Percentiles rank a stretch among this genome's conserved stretches.
Conservation (phyloP, 2,113 vertebrate species). For the Takifugu flavidus region DNA sequence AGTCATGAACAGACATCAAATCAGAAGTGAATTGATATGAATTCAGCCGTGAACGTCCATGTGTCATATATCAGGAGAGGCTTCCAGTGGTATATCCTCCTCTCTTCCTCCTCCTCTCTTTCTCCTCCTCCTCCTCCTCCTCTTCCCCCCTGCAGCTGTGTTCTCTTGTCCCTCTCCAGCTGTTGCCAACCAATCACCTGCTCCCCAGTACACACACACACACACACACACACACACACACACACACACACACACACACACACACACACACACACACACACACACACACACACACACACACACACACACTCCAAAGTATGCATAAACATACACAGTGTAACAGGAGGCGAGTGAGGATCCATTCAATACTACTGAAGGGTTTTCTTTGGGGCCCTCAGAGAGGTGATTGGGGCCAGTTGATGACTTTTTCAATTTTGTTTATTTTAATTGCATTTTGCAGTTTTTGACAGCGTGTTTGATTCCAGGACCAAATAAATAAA, state of each 20-base stretch:
- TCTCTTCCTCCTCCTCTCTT: not conserved
- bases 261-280: conserved; percentile 19
- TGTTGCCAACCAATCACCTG: conserved; percentile 61
- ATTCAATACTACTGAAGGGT: conserved; percentile 23
- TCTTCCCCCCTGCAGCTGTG: conserved; percentile 51
- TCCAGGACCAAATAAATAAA: not conserved
- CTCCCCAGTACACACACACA: conserved; percentile 30
- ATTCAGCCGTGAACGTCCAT: not conserved
- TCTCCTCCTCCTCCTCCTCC: not conserved
- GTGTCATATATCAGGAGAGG: not conserved
- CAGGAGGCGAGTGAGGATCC: conserved; percentile 17
- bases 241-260: conserved; percentile 26
- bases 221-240: no score
- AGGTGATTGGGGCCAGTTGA: conserved; percentile 9
- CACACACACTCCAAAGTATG: conserved; percentile 28
- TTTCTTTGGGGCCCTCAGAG: conserved; percentile 3
- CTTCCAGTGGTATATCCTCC: not conserved
- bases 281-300: conserved; percentile 20
- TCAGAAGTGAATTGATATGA: not conserved
- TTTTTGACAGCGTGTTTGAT: not conserved
- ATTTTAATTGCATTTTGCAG: not conserved
- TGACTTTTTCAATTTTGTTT: not conserved
- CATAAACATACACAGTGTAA: conserved; percentile 27
- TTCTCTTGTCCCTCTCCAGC: conserved; percentile 51
- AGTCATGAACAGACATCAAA: no score